phyloP scores from a whole-genome alignment of 2,888 invertebrate genomes.

The Tetheella fluctuosa region DNA sequence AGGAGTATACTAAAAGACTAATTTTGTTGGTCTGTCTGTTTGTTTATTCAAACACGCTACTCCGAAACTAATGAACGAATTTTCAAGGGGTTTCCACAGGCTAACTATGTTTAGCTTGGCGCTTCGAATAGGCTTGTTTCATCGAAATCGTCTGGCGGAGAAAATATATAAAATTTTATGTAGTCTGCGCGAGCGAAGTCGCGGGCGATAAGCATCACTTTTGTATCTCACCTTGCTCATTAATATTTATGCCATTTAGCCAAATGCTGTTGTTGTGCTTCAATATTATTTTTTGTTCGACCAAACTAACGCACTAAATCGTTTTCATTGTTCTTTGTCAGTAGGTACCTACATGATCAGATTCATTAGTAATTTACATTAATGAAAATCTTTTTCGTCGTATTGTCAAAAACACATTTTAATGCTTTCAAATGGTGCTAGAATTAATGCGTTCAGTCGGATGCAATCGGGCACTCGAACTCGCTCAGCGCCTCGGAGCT shows the following conservation, averaged over 20 bases:
- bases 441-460: slow-evolving; percentile 54
- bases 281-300: neutral
- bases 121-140: too few relatives aligned
- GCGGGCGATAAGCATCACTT: too few relatives aligned
- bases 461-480: slow-evolving; percentile 58
- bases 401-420: too few relatives aligned
- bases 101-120: too few relatives aligned
- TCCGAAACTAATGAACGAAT: too few relatives aligned
- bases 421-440: slow-evolving; percentile 5
- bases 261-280: neutral
- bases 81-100: too few relatives aligned
- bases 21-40: too few relatives aligned
- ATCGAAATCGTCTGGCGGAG: too few relatives aligned
- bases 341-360: neutral
- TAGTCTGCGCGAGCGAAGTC: too few relatives aligned
- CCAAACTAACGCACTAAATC: neutral
- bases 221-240: neutral
- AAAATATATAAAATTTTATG: too few relatives aligned
- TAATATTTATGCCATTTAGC: neutral
- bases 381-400: neutral
- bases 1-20: too few relatives aligned
- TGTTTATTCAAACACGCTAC: too few relatives aligned
- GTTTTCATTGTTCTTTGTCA: neutral
- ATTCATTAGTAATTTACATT: neutral
- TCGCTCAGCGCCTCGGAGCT: slow-evolving; percentile 51